Conservation (phyloP, 2,113 vertebrate species). For the Ailurus styani region DNA sequence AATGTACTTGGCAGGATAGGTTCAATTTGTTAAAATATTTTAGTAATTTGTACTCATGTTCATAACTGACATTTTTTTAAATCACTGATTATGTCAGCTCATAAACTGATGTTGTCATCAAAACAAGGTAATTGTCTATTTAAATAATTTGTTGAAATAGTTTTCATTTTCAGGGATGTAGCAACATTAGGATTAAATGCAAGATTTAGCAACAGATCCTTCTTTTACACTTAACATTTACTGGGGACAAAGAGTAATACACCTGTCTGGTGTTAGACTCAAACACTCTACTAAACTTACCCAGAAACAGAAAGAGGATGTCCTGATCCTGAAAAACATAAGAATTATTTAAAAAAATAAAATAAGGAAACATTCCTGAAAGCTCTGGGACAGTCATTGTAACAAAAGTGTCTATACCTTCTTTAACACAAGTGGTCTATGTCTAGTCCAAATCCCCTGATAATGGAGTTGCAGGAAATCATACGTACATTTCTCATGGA, state of each 20-base stretch:
- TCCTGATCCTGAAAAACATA: neutral
- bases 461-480: neutral
- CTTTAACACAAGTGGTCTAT: too few relatives aligned
- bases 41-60: neutral
- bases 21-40: neutral
- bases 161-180: neutral
- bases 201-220: neutral
- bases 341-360: neutral
- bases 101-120: neutral
- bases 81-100: neutral
- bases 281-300: neutral
- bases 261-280: neutral
- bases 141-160: neutral
- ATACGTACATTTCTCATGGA: neutral
- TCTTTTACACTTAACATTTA: neutral
- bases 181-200: neutral
- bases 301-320: neutral
- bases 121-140: neutral
- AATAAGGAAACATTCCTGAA: neutral
- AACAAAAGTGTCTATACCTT: neutral
- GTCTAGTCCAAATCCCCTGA: neutral
- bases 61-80: neutral
- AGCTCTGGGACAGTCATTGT: neutral
- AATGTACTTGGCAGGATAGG: neutral
- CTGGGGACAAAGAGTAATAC: neutral